Evolutionary conservation across 64 coral and sea anemone species (phyloP).

Genomic region (Hydrozoanthus tunicans): DNA sequence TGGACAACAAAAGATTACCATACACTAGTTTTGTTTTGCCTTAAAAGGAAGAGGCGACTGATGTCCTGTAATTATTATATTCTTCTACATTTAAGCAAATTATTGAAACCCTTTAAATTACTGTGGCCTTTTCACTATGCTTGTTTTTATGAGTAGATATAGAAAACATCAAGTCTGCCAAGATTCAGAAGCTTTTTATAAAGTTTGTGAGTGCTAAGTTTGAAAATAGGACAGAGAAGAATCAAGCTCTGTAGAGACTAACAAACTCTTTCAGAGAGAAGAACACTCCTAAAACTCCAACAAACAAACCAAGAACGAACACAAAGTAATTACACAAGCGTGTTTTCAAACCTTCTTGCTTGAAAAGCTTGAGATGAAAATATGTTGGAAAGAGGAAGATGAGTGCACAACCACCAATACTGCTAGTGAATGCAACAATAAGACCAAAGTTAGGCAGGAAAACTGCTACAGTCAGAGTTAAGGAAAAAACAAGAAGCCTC

Average conservation of each 20-base stretch:
- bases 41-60: too few relatives aligned
- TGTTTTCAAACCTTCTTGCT: not conserved
- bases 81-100: too few relatives aligned
- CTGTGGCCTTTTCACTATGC: too few relatives aligned
- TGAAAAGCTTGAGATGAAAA: constrained; percentile 33
- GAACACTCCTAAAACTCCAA: constrained; percentile 10
- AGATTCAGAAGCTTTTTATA: too few relatives aligned
- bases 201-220: not conserved
- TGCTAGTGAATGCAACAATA: constrained; percentile 38
- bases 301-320: constrained; percentile 36
- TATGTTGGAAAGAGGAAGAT: constrained; percentile 35
- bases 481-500: not conserved
- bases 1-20: too few relatives aligned
- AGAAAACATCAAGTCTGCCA: too few relatives aligned
- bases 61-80: too few relatives aligned
- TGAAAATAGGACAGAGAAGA: not conserved
- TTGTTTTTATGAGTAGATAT: too few relatives aligned
- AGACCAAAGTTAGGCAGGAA: constrained; percentile 29
- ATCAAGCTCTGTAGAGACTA: not conserved
- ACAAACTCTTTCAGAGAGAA: constrained; percentile 29
- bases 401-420: not conserved
- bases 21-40: too few relatives aligned
- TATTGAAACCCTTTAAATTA: too few relatives aligned
- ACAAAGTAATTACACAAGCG: constrained; percentile 38
- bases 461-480: constrained; percentile 7